Base-by-base conservation (phyloP, 2,888 invertebrate species). In the Marronus borbonicus region DNA sequence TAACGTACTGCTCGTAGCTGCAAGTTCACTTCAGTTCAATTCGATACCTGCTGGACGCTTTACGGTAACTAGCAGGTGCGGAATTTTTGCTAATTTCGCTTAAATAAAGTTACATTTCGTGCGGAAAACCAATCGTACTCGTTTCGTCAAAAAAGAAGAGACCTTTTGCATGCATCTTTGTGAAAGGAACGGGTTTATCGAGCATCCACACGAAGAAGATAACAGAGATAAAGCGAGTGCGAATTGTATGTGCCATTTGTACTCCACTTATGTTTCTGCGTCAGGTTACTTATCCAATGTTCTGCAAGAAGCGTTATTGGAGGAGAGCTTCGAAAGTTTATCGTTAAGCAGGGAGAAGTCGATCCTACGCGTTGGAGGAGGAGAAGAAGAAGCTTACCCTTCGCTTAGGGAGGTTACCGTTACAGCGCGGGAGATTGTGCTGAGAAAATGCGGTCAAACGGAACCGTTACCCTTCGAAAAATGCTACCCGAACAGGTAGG, bases 391-490 rank as follows among this genome's bases (percentile, higher is more conserved):
- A 36, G 31, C 20, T 12, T 72, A 58, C 36, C 52, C 55, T 52
- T 44, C 49, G 58, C 62, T 20, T 12, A 44, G 66, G 65, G 58
- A 74, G 44, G 60, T 60, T 44, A 80, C 84, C 62, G 84, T 85
- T 81, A 88, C 86, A 77, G 88, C 90, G n/a, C 87, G 85, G 79
- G 89, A 91, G 79, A 87, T 90, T 60, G 89, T 89, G 64, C 89
- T 95, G 81, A 90, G 92, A 85, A 91, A 92, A 88, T 95, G 95
- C 88, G 90, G 89, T 81, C 95, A 95, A 88, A 88, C 90, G 31
- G 90, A 91, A 81, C 90, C 92, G 62, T 84, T 93, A 81, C 87
- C 88, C 78, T 95, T 95, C 89, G 90, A 91, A 87, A 90, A 91
- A 88, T 91, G 92, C 86, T 95, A 94, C 88, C 91, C 93, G 81